Conservation (phyloP, 2,113 vertebrate species). For the Gnathonemus echidnorhynchus region DNA sequence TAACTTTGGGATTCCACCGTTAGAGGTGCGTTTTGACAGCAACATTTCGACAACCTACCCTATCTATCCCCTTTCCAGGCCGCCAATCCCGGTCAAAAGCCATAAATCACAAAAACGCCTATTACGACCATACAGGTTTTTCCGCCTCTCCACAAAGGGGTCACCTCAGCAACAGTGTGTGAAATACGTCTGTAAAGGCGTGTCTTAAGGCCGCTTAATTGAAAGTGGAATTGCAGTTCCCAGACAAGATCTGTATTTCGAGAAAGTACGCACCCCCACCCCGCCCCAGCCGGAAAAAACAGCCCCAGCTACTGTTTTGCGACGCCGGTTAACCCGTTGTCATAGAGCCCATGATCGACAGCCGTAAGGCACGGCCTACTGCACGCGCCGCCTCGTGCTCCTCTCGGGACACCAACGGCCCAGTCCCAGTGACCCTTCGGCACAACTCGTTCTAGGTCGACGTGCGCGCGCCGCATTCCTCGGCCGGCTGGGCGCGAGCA, state of each 20-base stretch:
- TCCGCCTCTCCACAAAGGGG: not conserved
- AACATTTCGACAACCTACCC: not conserved
- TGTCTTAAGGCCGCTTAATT: not conserved
- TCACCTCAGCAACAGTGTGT: not conserved
- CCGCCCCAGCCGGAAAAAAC: not conserved
- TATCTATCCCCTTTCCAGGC: not conserved
- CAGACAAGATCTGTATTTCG: slow-evolving; percentile 6
- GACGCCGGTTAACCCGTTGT: not conserved
- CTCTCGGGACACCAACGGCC: not conserved
- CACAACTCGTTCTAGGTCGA: not conserved
- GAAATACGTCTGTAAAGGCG: not conserved
- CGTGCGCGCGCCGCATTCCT: not conserved
- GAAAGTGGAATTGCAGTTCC: not conserved
- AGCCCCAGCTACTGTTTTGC: not conserved
- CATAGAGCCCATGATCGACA: not conserved
- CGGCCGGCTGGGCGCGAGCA: not conserved
- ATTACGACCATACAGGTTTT: not conserved
- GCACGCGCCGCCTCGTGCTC: not conserved
- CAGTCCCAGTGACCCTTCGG: not conserved
- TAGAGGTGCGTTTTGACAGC: not conserved
- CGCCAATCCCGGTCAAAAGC: not conserved
- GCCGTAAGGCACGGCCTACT: not conserved
- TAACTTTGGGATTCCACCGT: not conserved
- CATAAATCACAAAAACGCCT: not conserved
- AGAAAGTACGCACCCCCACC: not conserved